Percentiles rank a stretch among this genome's conserved stretches.
These are phyloP conservation scores for Archilochus colubris DNA, from an alignment of 2,113 vertebrate genomes.

Conservation along the genomic window DNA sequence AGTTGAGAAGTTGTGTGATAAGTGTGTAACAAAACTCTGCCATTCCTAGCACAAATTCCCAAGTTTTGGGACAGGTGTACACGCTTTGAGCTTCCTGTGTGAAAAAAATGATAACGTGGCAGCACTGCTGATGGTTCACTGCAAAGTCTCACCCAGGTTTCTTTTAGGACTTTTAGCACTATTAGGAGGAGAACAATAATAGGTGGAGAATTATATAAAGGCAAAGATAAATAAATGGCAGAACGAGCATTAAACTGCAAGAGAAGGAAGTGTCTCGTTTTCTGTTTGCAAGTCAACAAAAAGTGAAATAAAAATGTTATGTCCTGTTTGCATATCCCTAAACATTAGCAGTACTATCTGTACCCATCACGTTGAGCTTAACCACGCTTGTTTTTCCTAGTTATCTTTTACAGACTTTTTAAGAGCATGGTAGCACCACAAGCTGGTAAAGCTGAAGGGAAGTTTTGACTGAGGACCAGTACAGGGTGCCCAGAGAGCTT, in stretches of 20 bases:
- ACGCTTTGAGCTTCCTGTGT: not conserved
- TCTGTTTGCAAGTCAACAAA: not conserved
- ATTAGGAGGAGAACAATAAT: not conserved
- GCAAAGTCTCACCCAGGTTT: fast-evolving
- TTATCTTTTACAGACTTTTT: not conserved
- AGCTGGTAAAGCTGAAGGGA: not conserved
- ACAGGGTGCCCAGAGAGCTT: not conserved
- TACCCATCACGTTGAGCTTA: not conserved
- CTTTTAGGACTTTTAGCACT: not conserved
- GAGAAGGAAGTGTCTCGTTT: not conserved
- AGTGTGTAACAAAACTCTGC: fast-evolving
- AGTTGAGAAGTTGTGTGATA: not conserved
- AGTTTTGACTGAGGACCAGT: not conserved
- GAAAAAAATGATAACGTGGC: not conserved
- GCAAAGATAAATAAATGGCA: fast-evolving
- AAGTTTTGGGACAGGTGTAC: fast-evolving
- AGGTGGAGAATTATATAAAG: not conserved
- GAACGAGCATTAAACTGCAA: not conserved
- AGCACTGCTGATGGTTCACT: not conserved
- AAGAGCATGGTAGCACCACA: not conserved
- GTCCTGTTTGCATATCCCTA: not conserved
- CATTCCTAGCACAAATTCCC: not conserved
- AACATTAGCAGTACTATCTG: not conserved
- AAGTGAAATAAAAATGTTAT: not conserved
- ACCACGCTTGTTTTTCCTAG: not conserved